phyloP scores from a whole-genome alignment of 2,888 invertebrate species.

The Mystacides longicornis region DNA sequence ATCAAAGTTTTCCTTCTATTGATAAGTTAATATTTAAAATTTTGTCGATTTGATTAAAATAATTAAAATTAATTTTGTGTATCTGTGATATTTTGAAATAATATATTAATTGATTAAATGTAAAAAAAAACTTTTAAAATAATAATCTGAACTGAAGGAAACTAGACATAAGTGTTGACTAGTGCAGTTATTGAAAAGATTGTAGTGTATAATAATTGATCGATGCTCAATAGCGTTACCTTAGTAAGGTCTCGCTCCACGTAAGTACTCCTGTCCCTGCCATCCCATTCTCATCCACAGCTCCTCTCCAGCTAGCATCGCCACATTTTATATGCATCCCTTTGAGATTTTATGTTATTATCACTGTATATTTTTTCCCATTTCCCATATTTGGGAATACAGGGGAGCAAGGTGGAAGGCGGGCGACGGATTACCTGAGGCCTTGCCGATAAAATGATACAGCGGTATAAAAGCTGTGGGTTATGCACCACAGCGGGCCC shows the following conservation, averaged over 20 bases:
- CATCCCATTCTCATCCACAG: neutral
- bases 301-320: constrained; percentile 1
- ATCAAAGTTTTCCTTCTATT: constrained; percentile 22
- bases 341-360: constrained; percentile 24
- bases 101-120: neutral
- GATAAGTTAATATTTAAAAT: constrained; percentile 14
- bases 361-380: constrained; percentile 25
- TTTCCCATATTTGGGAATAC: constrained; percentile 21
- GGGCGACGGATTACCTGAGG: constrained; percentile 23
- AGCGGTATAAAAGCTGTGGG: constrained; percentile 26
- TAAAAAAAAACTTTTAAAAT: too few relatives aligned
- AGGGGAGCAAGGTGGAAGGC: constrained; percentile 17
- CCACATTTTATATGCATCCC: constrained; percentile 19
- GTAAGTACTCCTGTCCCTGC: constrained; percentile 5
- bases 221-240: neutral
- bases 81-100: constrained; percentile 24
- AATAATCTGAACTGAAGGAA: too few relatives aligned
- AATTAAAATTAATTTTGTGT: constrained; percentile 20
- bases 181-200: neutral
- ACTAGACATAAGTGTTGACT: neutral
- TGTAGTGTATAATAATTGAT: neutral
- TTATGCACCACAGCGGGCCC: constrained; percentile 23
- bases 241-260: neutral
- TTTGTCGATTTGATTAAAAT: neutral
- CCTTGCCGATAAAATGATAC: constrained; percentile 26